These are phyloP conservation scores for Andrena haemorrhoa DNA, from an alignment of 2,888 invertebrate genomes.

Conservation along the genomic window DNA sequence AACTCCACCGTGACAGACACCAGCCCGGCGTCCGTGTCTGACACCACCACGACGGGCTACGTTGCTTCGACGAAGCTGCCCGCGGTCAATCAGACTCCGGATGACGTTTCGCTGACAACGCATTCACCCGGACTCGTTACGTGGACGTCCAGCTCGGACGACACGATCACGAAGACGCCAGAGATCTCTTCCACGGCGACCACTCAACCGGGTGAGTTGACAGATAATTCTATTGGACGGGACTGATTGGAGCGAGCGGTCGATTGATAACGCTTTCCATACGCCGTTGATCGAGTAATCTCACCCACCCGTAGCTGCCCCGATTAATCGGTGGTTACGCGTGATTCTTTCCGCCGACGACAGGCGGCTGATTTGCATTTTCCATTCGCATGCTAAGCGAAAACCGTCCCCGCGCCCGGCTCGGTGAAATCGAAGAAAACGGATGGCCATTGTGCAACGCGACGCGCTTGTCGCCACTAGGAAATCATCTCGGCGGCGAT, in stretches of 20 bases:
- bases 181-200: conserved; percentile 69
- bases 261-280: neutral
- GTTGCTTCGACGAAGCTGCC: conserved; percentile 63
- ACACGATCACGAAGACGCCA: conserved; percentile 77
- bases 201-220: conserved; percentile 58
- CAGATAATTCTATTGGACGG: neutral
- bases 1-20: conserved; percentile 37
- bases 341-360: conserved; percentile 28
- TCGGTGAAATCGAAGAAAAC: conserved; percentile 75
- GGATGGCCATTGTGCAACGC: conserved; percentile 63
- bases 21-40: conserved; percentile 7
- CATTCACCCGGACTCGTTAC: conserved; percentile 84
- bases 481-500: conserved; percentile 61
- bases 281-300: conserved; percentile 12
- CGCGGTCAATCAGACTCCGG: conserved; percentile 63
- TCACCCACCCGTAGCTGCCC: neutral
- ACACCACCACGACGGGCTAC: conserved; percentile 67
- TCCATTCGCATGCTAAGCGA: conserved; percentile 46
- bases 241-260: neutral
- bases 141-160: conserved; percentile 85
- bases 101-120: conserved; percentile 74
- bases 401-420: conserved; percentile 25
- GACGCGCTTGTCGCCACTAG: conserved; percentile 56
- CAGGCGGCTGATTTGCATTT: conserved; percentile 20
- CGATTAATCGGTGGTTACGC: conserved; percentile 6